phyloP scores from a whole-genome alignment of 37 sponge, comb jelly and placozoan species.

The Hexactinellida sp. region DNA sequence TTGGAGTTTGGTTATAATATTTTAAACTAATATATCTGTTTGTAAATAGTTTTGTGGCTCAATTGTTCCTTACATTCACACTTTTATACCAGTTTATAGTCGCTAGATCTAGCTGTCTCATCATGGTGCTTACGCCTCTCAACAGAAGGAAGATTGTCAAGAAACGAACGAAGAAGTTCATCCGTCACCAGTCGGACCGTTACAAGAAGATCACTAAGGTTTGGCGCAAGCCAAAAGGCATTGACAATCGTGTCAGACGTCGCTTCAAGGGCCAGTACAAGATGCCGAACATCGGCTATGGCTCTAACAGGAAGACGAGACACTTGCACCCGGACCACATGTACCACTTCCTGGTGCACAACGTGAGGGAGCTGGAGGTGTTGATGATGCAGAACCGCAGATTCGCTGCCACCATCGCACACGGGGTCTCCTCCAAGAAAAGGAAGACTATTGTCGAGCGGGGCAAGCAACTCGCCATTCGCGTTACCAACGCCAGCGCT shows the following conservation, averaged over 20 bases:
- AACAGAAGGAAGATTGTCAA: constrained; percentile 50
- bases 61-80: too few relatives aligned
- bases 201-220: constrained; percentile 69
- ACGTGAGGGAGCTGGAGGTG: constrained; percentile 92
- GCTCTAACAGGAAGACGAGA: constrained; percentile 84
- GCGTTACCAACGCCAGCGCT: constrained; percentile 72
- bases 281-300: constrained; percentile 97
- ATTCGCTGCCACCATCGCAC: constrained; percentile 93
- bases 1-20: not conserved
- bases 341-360: constrained; percentile 74
- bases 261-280: constrained; percentile 74
- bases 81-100: too few relatives aligned
- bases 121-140: constrained; percentile 47
- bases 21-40: not conserved
- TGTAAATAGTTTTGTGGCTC: too few relatives aligned
- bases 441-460: constrained; percentile 81
- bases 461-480: constrained; percentile 77
- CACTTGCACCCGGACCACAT: constrained; percentile 73
- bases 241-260: constrained; percentile 87
- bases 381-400: constrained; percentile 83
- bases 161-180: constrained; percentile 83
- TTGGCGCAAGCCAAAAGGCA: constrained; percentile 98
- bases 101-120: too few relatives aligned
- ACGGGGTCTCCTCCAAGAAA: constrained; percentile 77
- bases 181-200: constrained; percentile 85